phyloP scores from a whole-genome alignment of 2,797 vertebrate species.

The Gallinago stenura region DNA sequence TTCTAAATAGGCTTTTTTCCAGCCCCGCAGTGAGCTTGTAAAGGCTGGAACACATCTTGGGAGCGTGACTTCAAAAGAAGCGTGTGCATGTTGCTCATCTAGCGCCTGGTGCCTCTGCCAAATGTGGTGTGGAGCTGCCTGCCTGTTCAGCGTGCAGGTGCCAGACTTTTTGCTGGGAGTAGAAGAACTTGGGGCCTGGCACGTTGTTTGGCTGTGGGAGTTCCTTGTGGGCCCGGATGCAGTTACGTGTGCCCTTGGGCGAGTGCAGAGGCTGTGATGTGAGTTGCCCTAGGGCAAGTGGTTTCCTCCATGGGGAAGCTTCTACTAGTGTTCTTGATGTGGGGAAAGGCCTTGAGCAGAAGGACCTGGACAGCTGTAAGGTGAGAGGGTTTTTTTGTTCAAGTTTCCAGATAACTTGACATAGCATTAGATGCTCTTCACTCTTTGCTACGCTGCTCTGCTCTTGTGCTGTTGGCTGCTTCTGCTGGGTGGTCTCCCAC shows the following conservation, averaged over 20 bases:
- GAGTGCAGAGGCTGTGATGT: not conserved
- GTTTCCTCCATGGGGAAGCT: not conserved
- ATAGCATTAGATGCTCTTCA: too few relatives aligned
- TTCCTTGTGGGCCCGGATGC: rapidly evolving
- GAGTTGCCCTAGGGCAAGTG: rapidly evolving
- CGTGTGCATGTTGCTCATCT: rapidly evolving
- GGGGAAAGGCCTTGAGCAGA: not conserved
- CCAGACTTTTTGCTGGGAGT: not conserved
- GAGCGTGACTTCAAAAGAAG: not conserved
- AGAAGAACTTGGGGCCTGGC: not conserved
- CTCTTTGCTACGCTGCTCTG: too few relatives aligned
- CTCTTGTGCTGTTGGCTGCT: not conserved
- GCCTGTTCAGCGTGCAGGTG: rapidly evolving
- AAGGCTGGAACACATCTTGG: not conserved
- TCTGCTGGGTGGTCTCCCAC: not conserved
- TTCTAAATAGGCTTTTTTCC: not conserved
- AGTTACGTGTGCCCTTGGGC: not conserved
- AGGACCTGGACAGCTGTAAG: not conserved
- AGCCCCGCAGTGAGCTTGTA: not conserved
- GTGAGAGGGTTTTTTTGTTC: not conserved
- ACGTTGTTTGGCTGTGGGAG: not conserved
- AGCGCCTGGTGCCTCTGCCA: not conserved
- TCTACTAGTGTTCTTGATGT: not conserved
- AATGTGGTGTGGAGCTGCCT: rapidly evolving
- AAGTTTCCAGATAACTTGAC: not conserved